Evolutionary conservation across 2,797 vertebrate species (phyloP).

Genomic region (Bradypodion pumilum): DNA sequence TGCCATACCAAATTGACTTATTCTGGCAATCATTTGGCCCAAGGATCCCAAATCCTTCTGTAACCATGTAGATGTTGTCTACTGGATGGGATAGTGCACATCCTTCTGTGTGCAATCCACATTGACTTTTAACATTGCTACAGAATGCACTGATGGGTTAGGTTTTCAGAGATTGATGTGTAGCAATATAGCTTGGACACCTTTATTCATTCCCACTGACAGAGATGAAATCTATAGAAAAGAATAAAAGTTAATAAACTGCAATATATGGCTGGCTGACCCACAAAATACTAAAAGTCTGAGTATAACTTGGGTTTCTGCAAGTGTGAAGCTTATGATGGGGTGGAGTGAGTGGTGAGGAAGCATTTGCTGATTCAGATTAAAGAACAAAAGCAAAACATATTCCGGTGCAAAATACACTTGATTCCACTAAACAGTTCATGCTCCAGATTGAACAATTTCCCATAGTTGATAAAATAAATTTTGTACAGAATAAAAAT

Average conservation of each 20-base stretch:
- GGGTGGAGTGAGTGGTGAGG: neutral
- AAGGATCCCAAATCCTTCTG: neutral
- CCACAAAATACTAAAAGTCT: constrained; percentile 9
- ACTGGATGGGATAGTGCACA: neutral
- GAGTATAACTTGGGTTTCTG: neutral
- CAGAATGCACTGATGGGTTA: neutral
- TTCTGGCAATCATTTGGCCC: no score
- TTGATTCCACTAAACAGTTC: neutral
- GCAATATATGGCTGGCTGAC: neutral
- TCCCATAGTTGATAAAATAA: neutral
- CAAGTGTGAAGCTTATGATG: neutral
- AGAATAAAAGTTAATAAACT: neutral
- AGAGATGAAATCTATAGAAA: constrained; percentile 1
- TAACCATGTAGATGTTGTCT: neutral
- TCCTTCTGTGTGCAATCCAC: neutral
- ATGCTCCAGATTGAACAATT: neutral
- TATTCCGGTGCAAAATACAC: no score
- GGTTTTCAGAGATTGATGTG: constrained; percentile 4
- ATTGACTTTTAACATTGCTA: neutral
- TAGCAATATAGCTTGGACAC: neutral
- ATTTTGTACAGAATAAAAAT: neutral
- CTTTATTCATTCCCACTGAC: neutral
- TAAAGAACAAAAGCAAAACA: no score
- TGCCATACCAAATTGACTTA: no score
- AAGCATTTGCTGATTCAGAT: neutral